Evolutionary conservation across 1,140 invertebrate genomes (phyloP).

Genomic region (Nasonia giraulti): DNA sequence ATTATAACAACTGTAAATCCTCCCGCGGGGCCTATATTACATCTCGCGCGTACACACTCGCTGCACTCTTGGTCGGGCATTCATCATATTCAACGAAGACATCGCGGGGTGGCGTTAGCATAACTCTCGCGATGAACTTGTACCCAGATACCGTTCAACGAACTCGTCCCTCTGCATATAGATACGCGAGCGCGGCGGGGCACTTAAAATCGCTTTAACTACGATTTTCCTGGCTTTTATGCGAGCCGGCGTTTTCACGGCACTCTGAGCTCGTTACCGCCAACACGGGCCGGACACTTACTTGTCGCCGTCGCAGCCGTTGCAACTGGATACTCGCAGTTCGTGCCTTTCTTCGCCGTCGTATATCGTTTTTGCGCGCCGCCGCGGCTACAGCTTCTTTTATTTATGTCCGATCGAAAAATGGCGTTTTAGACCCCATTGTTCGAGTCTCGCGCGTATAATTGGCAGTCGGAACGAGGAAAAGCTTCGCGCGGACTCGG

Average conservation of each 20-base stretch:
- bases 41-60: neutral
- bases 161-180: neutral
- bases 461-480: neutral
- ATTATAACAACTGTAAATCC: constrained; percentile 21
- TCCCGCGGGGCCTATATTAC: neutral
- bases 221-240: constrained; percentile 30
- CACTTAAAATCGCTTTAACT: constrained; percentile 34
- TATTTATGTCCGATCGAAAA: neutral
- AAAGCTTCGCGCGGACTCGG: neutral
- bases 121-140: constrained; percentile 29
- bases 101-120: neutral
- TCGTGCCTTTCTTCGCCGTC: neutral
- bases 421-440: neutral
- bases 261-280: constrained; percentile 16
- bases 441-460: neutral
- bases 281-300: neutral
- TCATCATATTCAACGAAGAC: neutral
- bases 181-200: neutral
- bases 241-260: constrained; percentile 23
- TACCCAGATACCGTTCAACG: constrained; percentile 13
- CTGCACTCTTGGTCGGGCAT: neutral
- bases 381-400: neutral
- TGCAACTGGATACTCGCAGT: neutral
- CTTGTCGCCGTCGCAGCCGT: neutral
- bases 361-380: neutral